A percentile compares a stretch with the other conserved stretches of the same genome.
These are phyloP conservation scores for Planiliza haematocheilus DNA, from an alignment of 2,113 vertebrate genomes.

Conservation along the genomic window DNA sequence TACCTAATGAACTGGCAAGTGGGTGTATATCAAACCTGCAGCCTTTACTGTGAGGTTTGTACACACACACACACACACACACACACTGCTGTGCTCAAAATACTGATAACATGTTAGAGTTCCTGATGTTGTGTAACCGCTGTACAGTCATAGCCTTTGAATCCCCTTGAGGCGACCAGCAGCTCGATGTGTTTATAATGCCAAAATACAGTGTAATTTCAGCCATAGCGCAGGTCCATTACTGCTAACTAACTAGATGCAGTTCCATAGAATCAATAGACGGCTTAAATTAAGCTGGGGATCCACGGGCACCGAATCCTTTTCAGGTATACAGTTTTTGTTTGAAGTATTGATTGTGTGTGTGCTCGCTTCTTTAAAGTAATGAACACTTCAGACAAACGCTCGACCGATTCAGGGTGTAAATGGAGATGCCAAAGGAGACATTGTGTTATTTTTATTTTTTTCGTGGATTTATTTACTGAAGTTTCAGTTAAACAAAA, in stretches of 20 bases:
- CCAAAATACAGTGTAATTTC: slow-evolving; percentile 49
- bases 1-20: too few species aligned
- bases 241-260: slow-evolving; percentile 53
- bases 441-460: slow-evolving; percentile 10
- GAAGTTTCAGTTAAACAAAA: not conserved
- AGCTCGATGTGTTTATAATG: slow-evolving; percentile 52
- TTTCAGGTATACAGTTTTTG: slow-evolving; percentile 30
- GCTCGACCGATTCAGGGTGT: not conserved
- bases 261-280: slow-evolving; percentile 49
- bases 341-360: slow-evolving; percentile 21
- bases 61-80: not conserved
- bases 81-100: slow-evolving; percentile 2
- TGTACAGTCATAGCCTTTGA: slow-evolving; percentile 20
- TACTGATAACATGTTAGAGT: slow-evolving; percentile 15
- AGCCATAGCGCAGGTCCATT: slow-evolving; percentile 31
- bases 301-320: slow-evolving; percentile 11
- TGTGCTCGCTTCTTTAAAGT: slow-evolving; percentile 3
- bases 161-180: slow-evolving; percentile 37
- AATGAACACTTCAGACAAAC: slow-evolving; percentile 20
- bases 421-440: slow-evolving; percentile 17
- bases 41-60: not conserved
- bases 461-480: slow-evolving; percentile 1
- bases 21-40: not conserved
- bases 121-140: slow-evolving; percentile 37
- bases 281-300: slow-evolving; percentile 34